Conservation (phyloP, 2,888 invertebrate genomes). For the Conus canariensis region DNA sequence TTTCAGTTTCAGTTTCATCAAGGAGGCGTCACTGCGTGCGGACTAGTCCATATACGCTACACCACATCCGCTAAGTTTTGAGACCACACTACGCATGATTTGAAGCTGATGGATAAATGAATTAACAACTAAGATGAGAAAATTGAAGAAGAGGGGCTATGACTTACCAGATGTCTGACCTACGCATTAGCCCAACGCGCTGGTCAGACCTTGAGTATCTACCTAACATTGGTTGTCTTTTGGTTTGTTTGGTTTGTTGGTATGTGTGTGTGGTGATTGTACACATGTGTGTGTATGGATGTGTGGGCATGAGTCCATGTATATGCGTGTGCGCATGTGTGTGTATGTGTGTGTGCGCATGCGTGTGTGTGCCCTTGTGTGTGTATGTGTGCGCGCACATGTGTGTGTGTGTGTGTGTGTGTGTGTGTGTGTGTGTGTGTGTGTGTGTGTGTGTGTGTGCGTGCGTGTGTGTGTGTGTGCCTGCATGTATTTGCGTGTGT, state of each 20-base stretch:
- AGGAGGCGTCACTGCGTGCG: too few relatives aligned
- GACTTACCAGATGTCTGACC: too few relatives aligned
- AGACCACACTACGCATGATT: too few relatives aligned
- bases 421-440: conserved; percentile 9
- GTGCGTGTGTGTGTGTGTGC: neutral
- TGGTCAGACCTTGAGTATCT: too few relatives aligned
- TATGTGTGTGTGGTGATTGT: neutral
- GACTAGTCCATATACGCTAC: too few relatives aligned
- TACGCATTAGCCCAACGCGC: too few relatives aligned
- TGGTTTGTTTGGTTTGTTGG: neutral
- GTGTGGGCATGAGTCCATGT: neutral
- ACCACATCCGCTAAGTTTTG: too few relatives aligned
- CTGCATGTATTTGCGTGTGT: neutral
- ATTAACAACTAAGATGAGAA: too few relatives aligned
- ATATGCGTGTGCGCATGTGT: neutral
- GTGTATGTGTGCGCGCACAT: neutral
- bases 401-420: neutral
- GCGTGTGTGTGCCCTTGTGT: neutral
- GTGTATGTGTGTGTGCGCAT: neutral
- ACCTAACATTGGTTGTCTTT: too few relatives aligned
- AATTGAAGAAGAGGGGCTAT: too few relatives aligned
- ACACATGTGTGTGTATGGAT: conserved; percentile 1
- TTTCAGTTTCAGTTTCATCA: too few relatives aligned
- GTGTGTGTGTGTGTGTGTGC: conserved; percentile 1
- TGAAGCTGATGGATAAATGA: too few relatives aligned